Conservation (phyloP, 2,113 vertebrate species). For the Sardina pilchardus region DNA sequence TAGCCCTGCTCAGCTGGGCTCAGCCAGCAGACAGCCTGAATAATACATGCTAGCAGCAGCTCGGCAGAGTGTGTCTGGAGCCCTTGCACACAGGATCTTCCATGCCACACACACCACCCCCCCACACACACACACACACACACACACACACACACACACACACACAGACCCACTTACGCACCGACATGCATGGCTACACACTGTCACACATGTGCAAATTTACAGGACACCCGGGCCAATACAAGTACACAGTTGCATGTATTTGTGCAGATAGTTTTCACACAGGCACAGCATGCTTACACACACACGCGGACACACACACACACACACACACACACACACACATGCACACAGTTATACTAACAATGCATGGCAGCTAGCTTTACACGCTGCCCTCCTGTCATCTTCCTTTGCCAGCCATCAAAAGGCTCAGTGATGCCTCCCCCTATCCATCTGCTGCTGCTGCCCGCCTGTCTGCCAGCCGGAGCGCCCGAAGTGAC, state of each 20-base stretch:
- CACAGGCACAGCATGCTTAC: constrained; percentile 3
- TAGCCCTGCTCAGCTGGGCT: constrained; percentile 11
- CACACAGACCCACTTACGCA: background rate
- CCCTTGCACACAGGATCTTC: background rate
- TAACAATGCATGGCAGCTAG: constrained; percentile 11
- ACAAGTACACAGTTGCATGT: background rate
- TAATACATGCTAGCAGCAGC: constrained; percentile 41
- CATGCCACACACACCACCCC: background rate
- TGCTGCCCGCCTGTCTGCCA: background rate
- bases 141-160: background rate
- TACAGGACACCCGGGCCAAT: background rate
- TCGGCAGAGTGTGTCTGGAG: background rate
- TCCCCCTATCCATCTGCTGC: background rate
- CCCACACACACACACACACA: background rate
- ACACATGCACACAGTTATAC: background rate
- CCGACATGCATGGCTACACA: background rate
- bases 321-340: constrained; percentile 15
- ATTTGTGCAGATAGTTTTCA: background rate
- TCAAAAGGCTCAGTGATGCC: background rate
- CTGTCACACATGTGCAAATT: constrained; percentile 6
- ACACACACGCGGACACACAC: background rate
- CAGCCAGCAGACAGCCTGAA: constrained; percentile 33
- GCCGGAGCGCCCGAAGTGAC: background rate
- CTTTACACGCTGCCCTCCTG: background rate
- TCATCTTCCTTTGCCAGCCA: background rate